Base-by-base conservation (phyloP, 2,113 vertebrate species). In the Fukomys damarensis region DNA sequence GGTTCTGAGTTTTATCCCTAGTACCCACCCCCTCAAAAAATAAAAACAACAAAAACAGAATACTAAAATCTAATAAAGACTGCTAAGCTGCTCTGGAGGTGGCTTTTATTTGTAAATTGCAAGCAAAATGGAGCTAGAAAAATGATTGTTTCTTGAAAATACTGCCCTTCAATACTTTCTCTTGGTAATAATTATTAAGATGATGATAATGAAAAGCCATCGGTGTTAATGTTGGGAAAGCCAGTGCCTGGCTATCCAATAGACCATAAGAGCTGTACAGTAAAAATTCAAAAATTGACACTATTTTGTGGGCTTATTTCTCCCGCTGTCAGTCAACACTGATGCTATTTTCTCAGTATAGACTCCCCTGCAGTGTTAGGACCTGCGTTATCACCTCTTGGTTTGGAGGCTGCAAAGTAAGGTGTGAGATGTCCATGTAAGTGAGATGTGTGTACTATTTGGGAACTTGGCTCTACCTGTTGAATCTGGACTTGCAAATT, bases 361-460 rank as follows among this genome's bases (percentile, higher is more conserved):
- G 4, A 4, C 24, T 68, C 7, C 0, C 0, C 19, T 0, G 1
- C 7, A 35, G 10, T 10, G 0, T 58, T 63, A 63, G 30, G 52
- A 35, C 7, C 46, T 86, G 9, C 41, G 17, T 68, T 65, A 20
- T 17, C 32, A 46, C 41, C 8, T 86, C 59, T 70, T 38, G 49
- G 16, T 91, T 95, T 77, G 52, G 85, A 93, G 88, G 11, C 10
- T 87, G 5, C 10, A 17, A n/a, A n/a, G n/a, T n/a, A n/a, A n/a
- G n/a, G n/a, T n/a, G n/a, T n/a, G n/a, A n/a, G n/a, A n/a, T n/a
- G n/a, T n/a, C n/a, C 22, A 3, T 85, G 77, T 87, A 93, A 72
- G 24, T 65, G 19, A 72, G 13, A 83, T n/a, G 7, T 54, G 3
- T 41, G 12, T 14, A 16, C 6, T 87, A 2, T 46, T 54, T 22